Evolutionary conservation across 1,140 invertebrate genomes (phyloP).

Genomic region (Chrysoperla carnea): DNA sequence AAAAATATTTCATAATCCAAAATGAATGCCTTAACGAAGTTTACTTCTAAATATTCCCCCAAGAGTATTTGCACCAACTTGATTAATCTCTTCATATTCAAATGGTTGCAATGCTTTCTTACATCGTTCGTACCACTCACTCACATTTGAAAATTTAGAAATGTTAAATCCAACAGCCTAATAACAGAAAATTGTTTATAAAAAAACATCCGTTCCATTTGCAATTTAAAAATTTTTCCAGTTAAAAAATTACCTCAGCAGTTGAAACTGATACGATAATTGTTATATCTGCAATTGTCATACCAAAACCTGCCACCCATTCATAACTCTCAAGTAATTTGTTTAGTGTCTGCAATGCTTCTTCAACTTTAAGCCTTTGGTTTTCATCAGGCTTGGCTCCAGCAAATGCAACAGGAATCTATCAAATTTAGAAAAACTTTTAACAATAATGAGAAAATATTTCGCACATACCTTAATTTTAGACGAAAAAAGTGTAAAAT

Average conservation of each 20-base stretch:
- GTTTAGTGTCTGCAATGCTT: constrained; percentile 44
- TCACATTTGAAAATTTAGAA: constrained; percentile 26
- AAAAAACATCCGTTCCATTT: no score
- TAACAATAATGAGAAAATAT: constrained; percentile 3
- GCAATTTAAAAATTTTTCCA: no score
- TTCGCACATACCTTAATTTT: no score
- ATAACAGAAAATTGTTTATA: neutral
- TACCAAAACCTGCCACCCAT: constrained; percentile 42
- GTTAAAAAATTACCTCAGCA: constrained; percentile 28
- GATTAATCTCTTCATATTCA: constrained; percentile 30
- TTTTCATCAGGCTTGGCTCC: constrained; percentile 39
- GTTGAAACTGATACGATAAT: constrained; percentile 41
- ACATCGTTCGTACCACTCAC: constrained; percentile 26
- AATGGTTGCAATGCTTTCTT: constrained; percentile 23
- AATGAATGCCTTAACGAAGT: neutral
- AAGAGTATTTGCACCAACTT: constrained; percentile 13
- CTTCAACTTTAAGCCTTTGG: constrained; percentile 40
- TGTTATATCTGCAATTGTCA: constrained; percentile 56
- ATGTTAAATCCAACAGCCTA: constrained; percentile 27
- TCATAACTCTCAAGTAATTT: constrained; percentile 42
- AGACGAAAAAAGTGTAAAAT: no score
- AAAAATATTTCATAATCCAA: no score
- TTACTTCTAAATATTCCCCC: constrained; percentile 4
- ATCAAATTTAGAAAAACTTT: constrained; percentile 10
- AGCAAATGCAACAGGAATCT: constrained; percentile 54